Evolutionary conservation across 1,140 invertebrate species (phyloP), one percentile per base, ranked within the genome.

Genomic region (Drosophila hydei): DNA sequence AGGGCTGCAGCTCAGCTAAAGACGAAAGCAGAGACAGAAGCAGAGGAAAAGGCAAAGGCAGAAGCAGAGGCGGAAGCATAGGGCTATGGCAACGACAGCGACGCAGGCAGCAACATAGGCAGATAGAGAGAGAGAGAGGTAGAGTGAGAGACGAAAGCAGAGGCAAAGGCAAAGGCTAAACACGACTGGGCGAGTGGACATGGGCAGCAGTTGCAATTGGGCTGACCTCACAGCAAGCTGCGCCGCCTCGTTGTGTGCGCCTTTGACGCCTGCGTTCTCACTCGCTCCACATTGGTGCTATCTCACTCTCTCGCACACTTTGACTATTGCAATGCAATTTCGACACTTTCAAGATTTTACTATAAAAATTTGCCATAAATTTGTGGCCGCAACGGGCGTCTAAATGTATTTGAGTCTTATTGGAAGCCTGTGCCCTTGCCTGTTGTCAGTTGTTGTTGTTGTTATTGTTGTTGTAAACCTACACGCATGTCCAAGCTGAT

Each of bases 281-380:
- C 52, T 54, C 38, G 47, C 59, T 61, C 79, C 27, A 30, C 27
- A 30, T 7, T 33, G 9, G 2, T 33, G 50, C 54, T 51, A 16
- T 18, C 21, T 27, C 19, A 27, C 64, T 74, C 64, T 60, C 48
- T 45, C 42, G 43, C 51, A 52, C 43, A 56, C 51, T 27, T n/a
- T 40, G 33, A 40, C n/a, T 16, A 40, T 40, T 40, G 18, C 30
- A 25, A 25, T 74, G 61, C 74, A 51, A 72, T 88, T 88, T 88
- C 83, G 83, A 87, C 83, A 87, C 84, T 88, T 88, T 88, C 72
- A 61, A 89, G 79, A 83, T 89, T 77, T 79, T 76, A 76, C 72
- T 79, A 79, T 76, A 88, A 88, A 88, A 88, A 88, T 88, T 83
- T 88, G 78, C 83, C 69, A 88, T 88, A 88, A 88, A 88, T 88